A percentile compares a stretch with the other conserved stretches of the same genome.
These are phyloP conservation scores for Lophotis ruficrista DNA, from an alignment of 2,113 vertebrate species.

Conservation along the genomic window DNA sequence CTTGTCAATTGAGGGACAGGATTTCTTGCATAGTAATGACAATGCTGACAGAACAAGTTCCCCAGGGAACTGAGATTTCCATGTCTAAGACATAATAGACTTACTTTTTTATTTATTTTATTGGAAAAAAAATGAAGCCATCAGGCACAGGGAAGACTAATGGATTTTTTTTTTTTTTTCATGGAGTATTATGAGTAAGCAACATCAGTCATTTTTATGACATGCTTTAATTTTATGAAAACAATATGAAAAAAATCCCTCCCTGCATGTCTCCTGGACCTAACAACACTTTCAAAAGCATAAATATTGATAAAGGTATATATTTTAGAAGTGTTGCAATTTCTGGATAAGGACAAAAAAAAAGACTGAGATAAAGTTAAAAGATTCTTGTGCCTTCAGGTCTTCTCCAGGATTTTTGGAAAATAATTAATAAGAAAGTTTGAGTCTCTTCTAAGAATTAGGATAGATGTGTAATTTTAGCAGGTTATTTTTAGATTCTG, in stretches of 20 bases:
- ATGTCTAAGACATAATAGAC: background rate
- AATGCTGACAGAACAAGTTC: background rate
- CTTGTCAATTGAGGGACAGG: background rate
- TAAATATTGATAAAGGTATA: background rate
- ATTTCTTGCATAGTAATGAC: background rate
- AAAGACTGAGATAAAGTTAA: background rate
- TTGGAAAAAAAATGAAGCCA: background rate
- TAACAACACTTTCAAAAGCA: background rate
- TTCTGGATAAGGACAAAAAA: background rate
- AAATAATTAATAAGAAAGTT: background rate
- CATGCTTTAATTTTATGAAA: background rate
- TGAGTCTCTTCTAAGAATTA: background rate
- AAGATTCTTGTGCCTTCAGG: background rate
- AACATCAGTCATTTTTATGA: background rate
- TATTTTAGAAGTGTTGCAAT: background rate
- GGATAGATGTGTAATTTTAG: background rate
- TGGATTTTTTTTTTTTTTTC: background rate
- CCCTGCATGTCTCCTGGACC: background rate
- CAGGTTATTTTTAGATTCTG: background rate
- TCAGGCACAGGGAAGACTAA: background rate
- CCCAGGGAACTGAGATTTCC: background rate
- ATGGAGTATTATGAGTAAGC: background rate
- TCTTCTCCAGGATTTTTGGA: background rate
- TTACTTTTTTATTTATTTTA: background rate
- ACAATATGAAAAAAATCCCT: background rate